Evolutionary conservation across 2,888 invertebrate genomes (phyloP), one percentile per base, ranked within the genome.

Genomic region (Noctua fimbriata): DNA sequence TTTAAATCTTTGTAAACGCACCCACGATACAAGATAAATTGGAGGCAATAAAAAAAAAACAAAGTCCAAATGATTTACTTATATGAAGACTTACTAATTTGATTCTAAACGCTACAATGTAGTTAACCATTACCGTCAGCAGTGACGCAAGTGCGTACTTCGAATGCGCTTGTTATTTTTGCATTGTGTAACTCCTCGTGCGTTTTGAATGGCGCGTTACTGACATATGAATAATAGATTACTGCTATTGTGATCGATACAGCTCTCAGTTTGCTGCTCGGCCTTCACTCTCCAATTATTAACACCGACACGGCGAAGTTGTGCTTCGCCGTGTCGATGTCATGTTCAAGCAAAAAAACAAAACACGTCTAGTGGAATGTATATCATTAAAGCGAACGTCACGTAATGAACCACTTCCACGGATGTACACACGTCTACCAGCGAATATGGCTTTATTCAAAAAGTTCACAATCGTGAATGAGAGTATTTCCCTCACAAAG

Each of bases 381-480:
- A 88, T 86, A 86, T 88, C 79, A 90, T 91, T 86, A 91, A 81
- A 87, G 73, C 82, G 73, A 79, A 82, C 84, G 83, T 84, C 87
- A 87, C 84, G 81, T 94, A 94, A 95, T 94, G 91, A 95, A 92
- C 93, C 92, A 93, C 93, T 94, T 92, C 89, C 87, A 85, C 49
- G 36, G 83, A 90, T 86, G 87, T 84, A 92, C 89, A 91, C 82
- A 87, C 78, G 85, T 89, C 89, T 90, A 91, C 91, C 66, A 93
- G 90, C 85, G 90, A 93, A 93, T 93, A 93, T 93, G 91, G 90
- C 89, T 94, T 94, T 92, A 95, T 96, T 94, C 93, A 95, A 93
- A 94, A 94, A 92, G 92, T 93, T 94, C 93, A 94, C 94, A 94
- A 95, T 94, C 92, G 91, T 91, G 92, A 92, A 93, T 92, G 92